phyloP scores from a whole-genome alignment of 2,113 vertebrate genomes.

The Pelecanoides urinatrix region DNA sequence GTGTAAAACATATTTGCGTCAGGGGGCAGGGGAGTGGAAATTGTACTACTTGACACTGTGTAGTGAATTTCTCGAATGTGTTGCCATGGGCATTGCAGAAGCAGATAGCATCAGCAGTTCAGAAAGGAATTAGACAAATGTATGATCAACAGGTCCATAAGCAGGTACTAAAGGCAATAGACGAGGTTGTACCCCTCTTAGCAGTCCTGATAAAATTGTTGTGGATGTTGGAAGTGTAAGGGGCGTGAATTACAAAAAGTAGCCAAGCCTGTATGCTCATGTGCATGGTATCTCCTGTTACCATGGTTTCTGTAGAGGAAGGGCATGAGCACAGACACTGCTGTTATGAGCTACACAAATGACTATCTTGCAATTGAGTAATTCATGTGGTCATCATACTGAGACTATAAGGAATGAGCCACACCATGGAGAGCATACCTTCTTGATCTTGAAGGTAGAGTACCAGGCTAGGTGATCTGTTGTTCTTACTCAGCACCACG shows the following conservation, averaged over 20 bases:
- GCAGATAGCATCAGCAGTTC: neutral
- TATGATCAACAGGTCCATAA: neutral
- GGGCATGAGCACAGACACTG: neutral
- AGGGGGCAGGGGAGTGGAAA: neutral
- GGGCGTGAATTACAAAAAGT: neutral
- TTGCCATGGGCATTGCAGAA: neutral
- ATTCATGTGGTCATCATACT: neutral
- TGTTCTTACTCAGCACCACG: fast-evolving
- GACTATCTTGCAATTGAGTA: fast-evolving
- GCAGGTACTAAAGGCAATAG: neutral
- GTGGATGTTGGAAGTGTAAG: neutral
- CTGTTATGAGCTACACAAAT: fast-evolving
- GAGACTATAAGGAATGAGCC: neutral
- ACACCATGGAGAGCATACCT: neutral
- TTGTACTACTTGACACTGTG: neutral
- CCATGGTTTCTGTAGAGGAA: neutral
- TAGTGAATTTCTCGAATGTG: neutral
- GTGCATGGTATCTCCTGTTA: neutral
- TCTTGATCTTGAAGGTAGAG: neutral
- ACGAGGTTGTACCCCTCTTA: neutral
- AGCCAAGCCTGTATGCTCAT: too few species aligned
- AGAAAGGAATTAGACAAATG: neutral
- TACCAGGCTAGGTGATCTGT: neutral
- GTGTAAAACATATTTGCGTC: neutral
- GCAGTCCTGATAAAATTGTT: neutral